Evolutionary conservation across 2,888 invertebrate species (phyloP).

Genomic region (Keiferia lycopersicella): DNA sequence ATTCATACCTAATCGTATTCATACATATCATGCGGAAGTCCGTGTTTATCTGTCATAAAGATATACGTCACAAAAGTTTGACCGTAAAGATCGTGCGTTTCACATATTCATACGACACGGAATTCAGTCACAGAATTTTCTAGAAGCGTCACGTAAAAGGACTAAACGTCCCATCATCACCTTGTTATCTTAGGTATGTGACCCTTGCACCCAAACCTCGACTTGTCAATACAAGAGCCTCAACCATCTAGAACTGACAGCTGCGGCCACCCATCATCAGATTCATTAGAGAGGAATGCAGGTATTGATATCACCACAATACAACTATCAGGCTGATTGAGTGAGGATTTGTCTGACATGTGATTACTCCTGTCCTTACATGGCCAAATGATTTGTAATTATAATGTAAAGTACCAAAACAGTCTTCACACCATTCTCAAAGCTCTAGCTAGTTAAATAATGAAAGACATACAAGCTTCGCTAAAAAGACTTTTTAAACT

Average conservation of each 20-base stretch:
- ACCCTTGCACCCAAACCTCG: neutral
- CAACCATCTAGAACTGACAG: neutral
- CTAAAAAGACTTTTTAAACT: no score
- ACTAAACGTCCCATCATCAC: neutral
- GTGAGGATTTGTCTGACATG: constrained; percentile 2
- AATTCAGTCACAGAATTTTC: no score
- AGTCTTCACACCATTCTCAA: no score
- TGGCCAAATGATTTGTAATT: neutral
- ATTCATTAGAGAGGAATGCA: constrained; percentile 12
- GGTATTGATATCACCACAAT: constrained; percentile 9
- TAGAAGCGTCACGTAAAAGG: no score
- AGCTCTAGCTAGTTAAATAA: no score
- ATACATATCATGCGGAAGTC: no score
- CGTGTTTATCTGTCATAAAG: no score
- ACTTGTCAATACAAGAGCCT: neutral
- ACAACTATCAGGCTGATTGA: neutral
- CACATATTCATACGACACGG: neutral
- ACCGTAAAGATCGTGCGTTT: no score
- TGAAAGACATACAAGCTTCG: no score
- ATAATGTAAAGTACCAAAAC: no score
- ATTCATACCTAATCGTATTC: no score
- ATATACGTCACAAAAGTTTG: no score
- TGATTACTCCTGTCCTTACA: constrained; percentile 1
- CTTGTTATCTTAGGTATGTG: neutral
- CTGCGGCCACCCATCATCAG: constrained; percentile 8